phyloP scores from a whole-genome alignment of 2,888 invertebrate species.

The Lasioglossum pauxillum region DNA sequence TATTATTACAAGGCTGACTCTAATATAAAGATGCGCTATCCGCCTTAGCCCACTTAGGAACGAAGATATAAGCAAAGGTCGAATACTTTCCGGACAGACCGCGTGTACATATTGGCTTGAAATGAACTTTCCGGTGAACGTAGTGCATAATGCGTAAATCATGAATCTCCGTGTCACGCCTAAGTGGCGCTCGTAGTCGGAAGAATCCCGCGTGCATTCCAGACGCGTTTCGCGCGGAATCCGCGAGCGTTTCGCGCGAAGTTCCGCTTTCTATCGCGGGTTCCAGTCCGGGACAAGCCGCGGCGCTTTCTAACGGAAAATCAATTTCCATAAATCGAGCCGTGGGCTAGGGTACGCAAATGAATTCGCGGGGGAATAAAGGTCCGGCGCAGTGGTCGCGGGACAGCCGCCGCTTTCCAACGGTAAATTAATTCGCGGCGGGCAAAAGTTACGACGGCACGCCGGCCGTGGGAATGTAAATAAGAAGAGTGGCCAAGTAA shows the following conservation, averaged over 20 bases:
- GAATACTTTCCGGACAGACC: too few species aligned
- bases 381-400: not conserved
- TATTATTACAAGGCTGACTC: too few species aligned
- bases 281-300: not conserved
- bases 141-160: not conserved
- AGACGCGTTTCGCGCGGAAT: not conserved
- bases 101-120: too few species aligned
- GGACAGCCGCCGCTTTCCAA: constrained; percentile 32
- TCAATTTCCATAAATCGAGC: constrained; percentile 52
- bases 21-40: too few species aligned
- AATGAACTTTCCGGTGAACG: not conserved
- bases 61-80: too few species aligned
- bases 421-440: constrained; percentile 53
- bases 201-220: not conserved
- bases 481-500: constrained; percentile 56
- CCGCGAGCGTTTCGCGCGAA: not conserved
- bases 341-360: constrained; percentile 4
- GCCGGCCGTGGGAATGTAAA: constrained; percentile 62
- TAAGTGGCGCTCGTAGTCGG: not conserved
- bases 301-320: constrained; percentile 32
- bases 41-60: too few species aligned
- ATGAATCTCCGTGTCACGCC: not conserved
- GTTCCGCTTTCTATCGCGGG: constrained; percentile 25
- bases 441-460: constrained; percentile 35
- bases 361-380: constrained; percentile 31